Evolutionary conservation across 2,797 vertebrate species (phyloP).

Genomic region (Avahi laniger): DNA sequence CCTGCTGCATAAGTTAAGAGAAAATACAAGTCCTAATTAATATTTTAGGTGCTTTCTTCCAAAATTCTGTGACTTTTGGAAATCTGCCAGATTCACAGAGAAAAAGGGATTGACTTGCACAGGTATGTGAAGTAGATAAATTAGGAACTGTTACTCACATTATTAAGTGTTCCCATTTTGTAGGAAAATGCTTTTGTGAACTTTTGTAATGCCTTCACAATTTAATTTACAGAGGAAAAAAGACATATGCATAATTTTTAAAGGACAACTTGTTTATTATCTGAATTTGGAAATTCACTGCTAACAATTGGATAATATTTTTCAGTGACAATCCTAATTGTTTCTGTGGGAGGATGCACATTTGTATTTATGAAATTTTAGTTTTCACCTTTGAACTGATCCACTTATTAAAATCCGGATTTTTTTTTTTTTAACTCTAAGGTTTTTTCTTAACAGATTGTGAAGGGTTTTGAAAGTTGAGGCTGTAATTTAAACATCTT

Average conservation of each 20-base stretch:
- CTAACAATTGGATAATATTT: background rate
- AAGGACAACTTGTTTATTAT: background rate
- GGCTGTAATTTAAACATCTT: background rate
- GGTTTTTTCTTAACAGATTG: background rate
- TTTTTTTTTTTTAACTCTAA: background rate
- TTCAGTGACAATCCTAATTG: background rate
- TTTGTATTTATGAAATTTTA: slow-evolving; percentile 26
- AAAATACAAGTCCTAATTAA: background rate
- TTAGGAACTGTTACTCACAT: background rate
- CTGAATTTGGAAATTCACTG: background rate
- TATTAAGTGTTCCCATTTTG: slow-evolving; percentile 4
- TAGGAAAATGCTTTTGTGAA: slow-evolving; percentile 4
- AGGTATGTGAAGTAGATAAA: background rate
- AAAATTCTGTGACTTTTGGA: background rate
- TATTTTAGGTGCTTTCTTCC: slow-evolving; percentile 28
- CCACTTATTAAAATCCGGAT: background rate
- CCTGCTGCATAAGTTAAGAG: background rate
- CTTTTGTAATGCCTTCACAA: background rate
- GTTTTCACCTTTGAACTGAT: background rate
- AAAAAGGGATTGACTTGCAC: background rate
- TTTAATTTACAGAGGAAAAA: background rate
- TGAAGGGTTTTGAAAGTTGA: background rate
- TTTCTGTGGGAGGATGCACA: background rate
- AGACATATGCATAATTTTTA: background rate
- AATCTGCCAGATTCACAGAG: background rate